phyloP scores from a whole-genome alignment of 2,113 vertebrate genomes.

The Chiloscyllium plagiosum region DNA sequence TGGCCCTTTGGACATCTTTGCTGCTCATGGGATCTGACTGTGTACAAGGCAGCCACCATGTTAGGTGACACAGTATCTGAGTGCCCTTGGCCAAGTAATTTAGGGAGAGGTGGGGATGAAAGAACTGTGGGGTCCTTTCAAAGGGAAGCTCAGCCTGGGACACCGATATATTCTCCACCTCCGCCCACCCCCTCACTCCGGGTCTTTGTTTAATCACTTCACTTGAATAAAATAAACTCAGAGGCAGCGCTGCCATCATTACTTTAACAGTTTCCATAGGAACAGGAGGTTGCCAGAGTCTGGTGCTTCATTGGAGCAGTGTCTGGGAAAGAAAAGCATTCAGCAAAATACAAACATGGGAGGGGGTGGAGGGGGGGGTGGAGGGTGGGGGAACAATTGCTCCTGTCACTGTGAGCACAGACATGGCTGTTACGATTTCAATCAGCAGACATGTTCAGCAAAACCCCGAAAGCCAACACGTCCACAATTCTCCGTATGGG shows the following conservation, averaged over 20 bases:
- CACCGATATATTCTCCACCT: background rate
- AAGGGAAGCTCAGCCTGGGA: background rate
- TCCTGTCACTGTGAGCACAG: background rate
- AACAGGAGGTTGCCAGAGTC: background rate
- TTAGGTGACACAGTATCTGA: background rate
- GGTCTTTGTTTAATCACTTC: background rate
- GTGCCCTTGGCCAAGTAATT: background rate
- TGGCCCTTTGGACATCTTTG: background rate
- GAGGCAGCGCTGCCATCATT: background rate
- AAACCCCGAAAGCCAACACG: background rate
- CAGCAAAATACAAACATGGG: background rate
- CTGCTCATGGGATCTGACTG: background rate
- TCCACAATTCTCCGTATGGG: background rate
- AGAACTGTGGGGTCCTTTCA: background rate
- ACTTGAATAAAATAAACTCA: background rate
- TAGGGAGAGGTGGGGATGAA: background rate
- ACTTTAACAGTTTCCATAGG: background rate
- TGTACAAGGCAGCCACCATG: background rate
- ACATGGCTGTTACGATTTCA: background rate
- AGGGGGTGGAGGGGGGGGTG: background rate
- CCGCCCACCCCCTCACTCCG: background rate
- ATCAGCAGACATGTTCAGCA: background rate
- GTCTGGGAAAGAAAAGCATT: background rate
- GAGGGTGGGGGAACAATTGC: background rate
- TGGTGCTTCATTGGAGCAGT: background rate